Base-by-base conservation (phyloP, 2,888 invertebrate genomes). In the Meloe dianella region DNA sequence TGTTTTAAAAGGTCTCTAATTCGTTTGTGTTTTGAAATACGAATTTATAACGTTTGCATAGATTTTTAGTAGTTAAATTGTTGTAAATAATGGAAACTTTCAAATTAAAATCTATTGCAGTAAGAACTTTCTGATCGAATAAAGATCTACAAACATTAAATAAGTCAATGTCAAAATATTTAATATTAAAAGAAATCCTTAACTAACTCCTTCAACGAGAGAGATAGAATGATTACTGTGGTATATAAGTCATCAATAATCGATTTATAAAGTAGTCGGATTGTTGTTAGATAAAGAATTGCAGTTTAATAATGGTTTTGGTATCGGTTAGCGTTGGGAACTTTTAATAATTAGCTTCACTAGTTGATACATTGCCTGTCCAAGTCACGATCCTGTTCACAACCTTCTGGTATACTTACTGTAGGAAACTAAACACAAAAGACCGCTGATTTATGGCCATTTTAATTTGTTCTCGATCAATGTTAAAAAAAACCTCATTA, bases 381-480 rank as follows among this genome's bases (percentile, higher is more conserved):
- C 67, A 67, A 61, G 58, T 41, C 63, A 61, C 64, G 65, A 63
- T 67, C 65, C 67, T 69, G 61, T 65, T 67, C 63, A 62, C 63
- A 47, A 56, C 57, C 63, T 57, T 60, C 56, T 64, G 68, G 63
- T 65, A 65, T 63, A 67, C 69, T 67, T 62, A 61, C 63, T 35
- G 10, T 41, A 10, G 51, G 27, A 12, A 22, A 32, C 60, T 60
- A 66, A 60, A 70, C 67, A 70, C 65, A 71, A 70, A 68, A 54
- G 54, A 67, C 58, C 17, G 47, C 35, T 71, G 73, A 73, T 73
- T 73, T 73, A 73, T 71, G 68, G 60, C 54, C 64, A 70, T 73
- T 71, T 73, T 73, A 73, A 73, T 73, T 73, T 73, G 70, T 68
- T 73, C 61, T 22, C 64, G 71, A 73, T 73, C 73, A 73, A 65